These are phyloP conservation scores for Pseudochirops cupreus DNA, from an alignment of 2,797 vertebrate species.

Conservation along the genomic window DNA sequence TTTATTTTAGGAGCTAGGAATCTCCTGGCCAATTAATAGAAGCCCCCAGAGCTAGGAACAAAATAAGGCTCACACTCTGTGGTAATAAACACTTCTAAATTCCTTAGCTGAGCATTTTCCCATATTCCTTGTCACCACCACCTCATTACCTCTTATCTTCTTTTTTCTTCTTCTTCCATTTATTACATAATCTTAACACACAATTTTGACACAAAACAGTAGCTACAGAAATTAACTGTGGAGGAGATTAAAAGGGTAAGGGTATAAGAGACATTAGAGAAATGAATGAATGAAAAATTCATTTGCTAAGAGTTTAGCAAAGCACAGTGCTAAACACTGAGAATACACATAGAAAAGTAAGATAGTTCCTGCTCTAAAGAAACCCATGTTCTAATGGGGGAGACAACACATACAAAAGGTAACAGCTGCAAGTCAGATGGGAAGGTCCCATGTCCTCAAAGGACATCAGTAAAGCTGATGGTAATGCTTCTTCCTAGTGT, in stretches of 20 bases:
- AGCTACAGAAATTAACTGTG: neutral
- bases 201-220: slow-evolving; percentile 31
- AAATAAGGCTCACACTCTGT: neutral
- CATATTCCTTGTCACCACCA: slow-evolving; percentile 9
- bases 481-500: neutral
- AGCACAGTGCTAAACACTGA: neutral
- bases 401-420: neutral
- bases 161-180: neutral
- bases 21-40: neutral
- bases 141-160: slow-evolving; percentile 6
- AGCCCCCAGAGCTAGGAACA: neutral
- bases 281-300: neutral
- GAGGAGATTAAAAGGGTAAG: neutral
- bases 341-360: neutral
- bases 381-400: neutral
- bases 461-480: neutral
- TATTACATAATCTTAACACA: neutral
- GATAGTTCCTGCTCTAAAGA: neutral
- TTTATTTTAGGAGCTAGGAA: neutral
- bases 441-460: neutral
- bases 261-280: neutral
- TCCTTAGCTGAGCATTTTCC: neutral
- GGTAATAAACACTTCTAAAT: neutral
- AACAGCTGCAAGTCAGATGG: neutral
- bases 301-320: neutral